Evolutionary conservation across 1,140 invertebrate genomes (phyloP).

Genomic region (Aphelinus certus): DNA sequence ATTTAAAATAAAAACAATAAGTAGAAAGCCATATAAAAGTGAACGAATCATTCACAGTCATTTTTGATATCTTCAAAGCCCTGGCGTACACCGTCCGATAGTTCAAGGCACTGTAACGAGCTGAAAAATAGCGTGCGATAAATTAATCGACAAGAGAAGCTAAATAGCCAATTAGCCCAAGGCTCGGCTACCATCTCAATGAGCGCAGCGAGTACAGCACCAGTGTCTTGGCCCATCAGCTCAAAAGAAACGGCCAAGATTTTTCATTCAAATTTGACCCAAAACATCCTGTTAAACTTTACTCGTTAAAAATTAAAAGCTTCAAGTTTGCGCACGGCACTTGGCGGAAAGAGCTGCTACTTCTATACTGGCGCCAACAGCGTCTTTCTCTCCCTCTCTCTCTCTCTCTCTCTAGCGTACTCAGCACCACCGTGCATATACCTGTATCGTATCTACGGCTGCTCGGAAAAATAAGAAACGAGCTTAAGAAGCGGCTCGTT

Average conservation of each 20-base stretch:
- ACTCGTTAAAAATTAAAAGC: slow-evolving; percentile 20
- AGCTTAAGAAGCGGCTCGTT: slow-evolving; percentile 5
- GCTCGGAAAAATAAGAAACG: slow-evolving; percentile 4
- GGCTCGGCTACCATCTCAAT: not conserved
- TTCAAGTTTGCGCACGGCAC: not conserved
- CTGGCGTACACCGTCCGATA: no score
- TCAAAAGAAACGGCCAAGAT: slow-evolving; percentile 19
- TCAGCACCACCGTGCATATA: slow-evolving; percentile 15
- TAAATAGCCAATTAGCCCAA: no score
- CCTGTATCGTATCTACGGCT: slow-evolving; percentile 20
- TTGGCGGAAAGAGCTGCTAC: not conserved
- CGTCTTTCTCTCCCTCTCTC: slow-evolving; percentile 3
- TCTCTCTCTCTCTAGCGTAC: slow-evolving; percentile 19
- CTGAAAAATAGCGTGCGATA: no score
- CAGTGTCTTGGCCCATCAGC: not conserved
- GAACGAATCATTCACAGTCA: no score
- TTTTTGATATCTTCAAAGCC: no score
- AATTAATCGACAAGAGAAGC: no score
- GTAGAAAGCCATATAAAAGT: no score
- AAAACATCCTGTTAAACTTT: slow-evolving; percentile 24
- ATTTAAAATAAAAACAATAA: no score
- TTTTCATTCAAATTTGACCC: slow-evolving; percentile 39
- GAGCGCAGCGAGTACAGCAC: not conserved
- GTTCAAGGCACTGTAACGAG: no score
- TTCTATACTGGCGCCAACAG: not conserved